Evolutionary conservation across 2,888 invertebrate species (phyloP).

Genomic region (Fissipunctia ypsillon): DNA sequence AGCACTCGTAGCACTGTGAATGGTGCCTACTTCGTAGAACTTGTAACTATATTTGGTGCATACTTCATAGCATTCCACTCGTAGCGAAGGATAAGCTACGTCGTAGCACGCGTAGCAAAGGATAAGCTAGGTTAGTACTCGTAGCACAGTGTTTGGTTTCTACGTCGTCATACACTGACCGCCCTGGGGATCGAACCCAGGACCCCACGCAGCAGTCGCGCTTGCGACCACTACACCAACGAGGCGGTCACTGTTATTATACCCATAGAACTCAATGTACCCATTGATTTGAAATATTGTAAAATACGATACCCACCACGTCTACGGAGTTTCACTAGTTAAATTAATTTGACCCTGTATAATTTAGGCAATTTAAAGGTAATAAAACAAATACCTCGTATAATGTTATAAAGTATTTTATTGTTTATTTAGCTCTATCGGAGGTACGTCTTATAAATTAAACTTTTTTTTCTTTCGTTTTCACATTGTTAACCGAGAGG

Average conservation of each 20-base stretch:
- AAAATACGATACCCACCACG: not conserved
- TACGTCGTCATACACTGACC: not conserved
- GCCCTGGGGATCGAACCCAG: not conserved
- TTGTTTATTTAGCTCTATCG: not conserved
- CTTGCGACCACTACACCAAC: not conserved
- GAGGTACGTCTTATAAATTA: not conserved
- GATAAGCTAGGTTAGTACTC: not conserved
- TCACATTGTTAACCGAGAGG: not conserved
- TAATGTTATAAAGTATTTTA: not conserved
- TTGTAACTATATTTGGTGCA: no score
- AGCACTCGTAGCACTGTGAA: not conserved
- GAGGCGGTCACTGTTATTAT: not conserved
- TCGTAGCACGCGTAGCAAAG: not conserved
- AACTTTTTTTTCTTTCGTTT: not conserved
- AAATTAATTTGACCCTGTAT: not conserved
- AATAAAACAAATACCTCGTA: not conserved
- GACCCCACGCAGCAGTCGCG: not conserved
- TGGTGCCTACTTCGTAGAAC: not conserved
- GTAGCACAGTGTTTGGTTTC: not conserved
- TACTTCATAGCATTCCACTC: no score
- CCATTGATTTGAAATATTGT: no score
- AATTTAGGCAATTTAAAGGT: not conserved
- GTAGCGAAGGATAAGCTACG: not conserved
- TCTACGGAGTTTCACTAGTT: not conserved
- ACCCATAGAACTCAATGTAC: not conserved